A percentile compares a stretch with the other conserved stretches of the same genome.
phyloP scores from a whole-genome alignment of 1,140 invertebrate genomes.

The Achroia grisella region DNA sequence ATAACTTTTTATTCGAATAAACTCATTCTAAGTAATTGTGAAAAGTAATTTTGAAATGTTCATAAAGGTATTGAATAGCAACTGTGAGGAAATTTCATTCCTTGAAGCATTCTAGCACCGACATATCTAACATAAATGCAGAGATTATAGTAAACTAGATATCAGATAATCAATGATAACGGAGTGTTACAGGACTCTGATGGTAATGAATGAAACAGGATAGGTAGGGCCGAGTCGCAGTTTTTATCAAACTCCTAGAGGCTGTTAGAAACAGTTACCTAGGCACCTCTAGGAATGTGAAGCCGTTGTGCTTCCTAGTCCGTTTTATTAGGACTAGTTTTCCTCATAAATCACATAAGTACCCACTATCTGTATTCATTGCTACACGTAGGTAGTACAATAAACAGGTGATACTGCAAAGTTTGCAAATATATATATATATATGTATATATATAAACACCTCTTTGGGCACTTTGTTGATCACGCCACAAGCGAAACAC shows the following conservation, averaged over 20 bases:
- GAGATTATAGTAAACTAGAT: too few relatives aligned
- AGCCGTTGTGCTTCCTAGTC: constrained; percentile 6
- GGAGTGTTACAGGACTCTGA: not conserved
- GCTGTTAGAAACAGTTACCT: constrained; percentile 22
- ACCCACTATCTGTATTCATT: too few relatives aligned
- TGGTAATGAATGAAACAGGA: constrained; percentile 8
- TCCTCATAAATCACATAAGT: not conserved
- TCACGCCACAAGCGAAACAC: too few relatives aligned
- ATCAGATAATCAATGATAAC: constrained; percentile 3
- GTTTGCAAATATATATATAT: not conserved
- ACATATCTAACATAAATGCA: too few relatives aligned
- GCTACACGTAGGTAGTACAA: not conserved
- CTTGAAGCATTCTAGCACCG: too few relatives aligned
- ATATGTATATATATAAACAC: too few relatives aligned
- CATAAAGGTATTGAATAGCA: too few relatives aligned
- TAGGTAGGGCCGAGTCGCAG: not conserved
- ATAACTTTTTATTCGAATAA: not conserved
- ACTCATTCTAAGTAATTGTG: not conserved
- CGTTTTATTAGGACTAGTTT: not conserved
- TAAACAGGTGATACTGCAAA: not conserved
- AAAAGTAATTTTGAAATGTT: too few relatives aligned
- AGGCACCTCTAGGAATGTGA: constrained; percentile 9
- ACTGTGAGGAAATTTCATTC: too few relatives aligned
- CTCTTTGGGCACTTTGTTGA: too few relatives aligned
- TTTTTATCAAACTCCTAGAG: constrained; percentile 14